Conservation (phyloP, 2,888 invertebrate genomes). For the Synergus laeviventris region DNA sequence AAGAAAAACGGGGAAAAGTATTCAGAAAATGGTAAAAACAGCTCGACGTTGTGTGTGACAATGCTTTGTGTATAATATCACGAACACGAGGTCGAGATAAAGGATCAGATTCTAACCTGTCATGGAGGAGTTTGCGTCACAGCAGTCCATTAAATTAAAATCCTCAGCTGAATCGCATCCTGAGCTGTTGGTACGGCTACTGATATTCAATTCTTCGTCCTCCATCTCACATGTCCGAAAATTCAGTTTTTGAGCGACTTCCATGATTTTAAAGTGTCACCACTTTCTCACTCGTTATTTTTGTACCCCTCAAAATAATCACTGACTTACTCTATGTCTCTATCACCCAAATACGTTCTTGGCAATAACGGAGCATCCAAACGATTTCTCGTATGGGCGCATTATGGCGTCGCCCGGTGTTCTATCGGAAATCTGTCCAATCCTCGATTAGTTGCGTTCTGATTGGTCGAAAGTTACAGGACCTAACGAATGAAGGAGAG, state of each 20-base stretch:
- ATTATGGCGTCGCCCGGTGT: slow-evolving; percentile 67
- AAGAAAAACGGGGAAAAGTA: neutral
- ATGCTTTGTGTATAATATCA: slow-evolving; percentile 21
- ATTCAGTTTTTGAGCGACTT: slow-evolving; percentile 71
- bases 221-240: slow-evolving; percentile 72
- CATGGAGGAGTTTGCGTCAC: slow-evolving; percentile 63
- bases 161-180: slow-evolving; percentile 81
- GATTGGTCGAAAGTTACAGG: slow-evolving; percentile 8
- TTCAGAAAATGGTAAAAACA: neutral
- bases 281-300: slow-evolving; percentile 52
- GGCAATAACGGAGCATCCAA: neutral
- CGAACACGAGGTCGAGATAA: slow-evolving; percentile 16
- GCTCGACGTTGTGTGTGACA: neutral
- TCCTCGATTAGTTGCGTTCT: slow-evolving; percentile 29
- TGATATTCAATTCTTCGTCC: slow-evolving; percentile 79
- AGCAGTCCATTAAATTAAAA: slow-evolving; percentile 75
- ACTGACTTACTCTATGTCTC: neutral
- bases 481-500: no score
- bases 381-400: slow-evolving; percentile 32
- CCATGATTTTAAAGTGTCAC: slow-evolving; percentile 65
- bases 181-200: slow-evolving; percentile 77
- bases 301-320: slow-evolving; percentile 34
- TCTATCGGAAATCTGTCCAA: slow-evolving; percentile 60
- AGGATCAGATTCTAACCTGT: slow-evolving; percentile 67
- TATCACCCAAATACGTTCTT: slow-evolving; percentile 1